Conservation (phyloP, 2,797 vertebrate genomes). For the Sebastes matsubarae region DNA sequence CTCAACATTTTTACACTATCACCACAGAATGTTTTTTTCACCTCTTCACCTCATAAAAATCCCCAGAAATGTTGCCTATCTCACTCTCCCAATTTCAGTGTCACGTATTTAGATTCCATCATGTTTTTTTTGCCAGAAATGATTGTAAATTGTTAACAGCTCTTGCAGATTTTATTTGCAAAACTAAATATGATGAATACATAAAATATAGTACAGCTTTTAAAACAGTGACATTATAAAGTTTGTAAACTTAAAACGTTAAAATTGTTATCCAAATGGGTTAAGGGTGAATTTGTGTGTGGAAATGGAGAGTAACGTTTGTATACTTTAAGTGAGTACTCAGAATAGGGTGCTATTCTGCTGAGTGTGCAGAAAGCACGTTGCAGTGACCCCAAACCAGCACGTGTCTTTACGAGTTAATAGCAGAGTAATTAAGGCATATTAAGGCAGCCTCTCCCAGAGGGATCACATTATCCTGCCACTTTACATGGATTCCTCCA, state of each 20-base stretch:
- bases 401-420: neutral
- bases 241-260: neutral
- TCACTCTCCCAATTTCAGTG: neutral
- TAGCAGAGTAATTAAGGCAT: conserved; percentile 11
- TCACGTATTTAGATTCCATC: neutral
- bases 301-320: neutral
- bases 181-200: too few relatives aligned
- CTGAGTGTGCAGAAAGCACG: neutral
- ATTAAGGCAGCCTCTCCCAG: neutral
- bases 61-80: neutral
- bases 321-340: neutral
- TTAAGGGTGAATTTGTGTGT: neutral
- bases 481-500: neutral
- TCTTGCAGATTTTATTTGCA: too few relatives aligned
- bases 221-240: too few relatives aligned
- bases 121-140: neutral
- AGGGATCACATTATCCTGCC: conserved; percentile 21
- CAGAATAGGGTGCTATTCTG: neutral
- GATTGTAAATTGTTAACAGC: neutral
- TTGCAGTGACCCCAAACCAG: neutral
- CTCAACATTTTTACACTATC: neutral
- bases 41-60: neutral
- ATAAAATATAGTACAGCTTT: too few relatives aligned
- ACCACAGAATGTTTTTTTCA: neutral
- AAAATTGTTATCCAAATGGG: neutral